Conservation (phyloP, 2,888 invertebrate species). For the Gastrophysa polygoni region DNA sequence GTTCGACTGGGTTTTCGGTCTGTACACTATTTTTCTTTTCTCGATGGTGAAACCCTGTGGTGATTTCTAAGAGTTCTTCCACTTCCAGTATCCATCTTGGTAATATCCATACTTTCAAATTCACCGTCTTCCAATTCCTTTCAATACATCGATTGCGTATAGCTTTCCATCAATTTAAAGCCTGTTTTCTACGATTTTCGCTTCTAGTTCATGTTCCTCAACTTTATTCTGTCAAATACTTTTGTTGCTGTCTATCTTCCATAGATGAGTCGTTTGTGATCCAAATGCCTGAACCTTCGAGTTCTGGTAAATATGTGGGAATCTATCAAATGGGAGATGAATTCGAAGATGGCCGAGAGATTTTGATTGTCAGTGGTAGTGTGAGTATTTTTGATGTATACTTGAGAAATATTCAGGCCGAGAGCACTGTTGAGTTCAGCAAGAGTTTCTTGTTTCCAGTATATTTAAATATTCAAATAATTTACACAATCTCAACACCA, state of each 20-base stretch:
- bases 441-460: too few species aligned
- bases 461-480: too few species aligned
- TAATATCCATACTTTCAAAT: background rate
- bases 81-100: background rate
- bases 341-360: too few species aligned
- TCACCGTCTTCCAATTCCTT: slow-evolving; percentile 2
- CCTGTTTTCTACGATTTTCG: background rate
- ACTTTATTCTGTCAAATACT: background rate
- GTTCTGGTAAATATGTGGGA: too few species aligned
- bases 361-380: too few species aligned
- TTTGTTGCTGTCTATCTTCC: background rate
- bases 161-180: background rate
- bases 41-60: background rate
- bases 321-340: too few species aligned
- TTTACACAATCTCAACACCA: too few species aligned
- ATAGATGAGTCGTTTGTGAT: too few species aligned
- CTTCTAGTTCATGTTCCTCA: background rate
- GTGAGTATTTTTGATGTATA: too few species aligned
- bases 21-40: slow-evolving; percentile 3
- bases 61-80: background rate
- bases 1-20: background rate
- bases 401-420: too few species aligned
- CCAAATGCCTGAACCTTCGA: too few species aligned
- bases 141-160: background rate
- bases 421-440: too few species aligned